phyloP scores from a whole-genome alignment of 2,888 invertebrate genomes.

The Drosophila putrida region DNA sequence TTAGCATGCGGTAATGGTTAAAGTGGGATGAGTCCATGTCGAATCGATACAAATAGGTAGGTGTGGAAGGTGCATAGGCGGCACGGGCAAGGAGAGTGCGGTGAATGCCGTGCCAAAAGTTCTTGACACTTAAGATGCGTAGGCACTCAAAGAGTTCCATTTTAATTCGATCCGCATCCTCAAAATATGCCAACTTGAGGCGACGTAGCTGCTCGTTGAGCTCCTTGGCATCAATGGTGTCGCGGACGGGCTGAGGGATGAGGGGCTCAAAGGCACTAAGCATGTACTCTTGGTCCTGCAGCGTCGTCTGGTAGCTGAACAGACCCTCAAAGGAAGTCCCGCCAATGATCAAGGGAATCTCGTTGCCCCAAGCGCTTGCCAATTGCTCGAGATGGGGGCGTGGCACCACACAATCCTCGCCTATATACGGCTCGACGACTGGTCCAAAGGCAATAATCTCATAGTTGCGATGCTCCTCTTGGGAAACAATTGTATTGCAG shows the following conservation, averaged over 20 bases:
- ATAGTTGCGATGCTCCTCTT: slow-evolving; percentile 74
- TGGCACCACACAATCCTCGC: slow-evolving; percentile 80
- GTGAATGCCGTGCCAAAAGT: slow-evolving; percentile 85
- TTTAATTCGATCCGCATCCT: slow-evolving; percentile 45
- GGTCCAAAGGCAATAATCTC: slow-evolving; percentile 82
- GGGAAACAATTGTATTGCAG: slow-evolving; percentile 69
- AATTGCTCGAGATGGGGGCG: slow-evolving; percentile 75
- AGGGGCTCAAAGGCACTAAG: slow-evolving; percentile 79
- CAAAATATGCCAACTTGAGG: slow-evolving; percentile 72
- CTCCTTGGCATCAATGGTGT: slow-evolving; percentile 57
- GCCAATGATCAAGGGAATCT: slow-evolving; percentile 82
- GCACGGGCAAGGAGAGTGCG: slow-evolving; percentile 77
- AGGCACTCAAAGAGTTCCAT: slow-evolving; percentile 69
- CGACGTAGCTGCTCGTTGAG: slow-evolving; percentile 54
- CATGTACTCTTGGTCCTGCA: slow-evolving; percentile 74
- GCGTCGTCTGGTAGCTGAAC: slow-evolving; percentile 70
- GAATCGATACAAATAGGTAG: slow-evolving; percentile 84
- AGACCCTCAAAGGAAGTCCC: slow-evolving; percentile 83
- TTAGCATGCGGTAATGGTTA: slow-evolving; percentile 80
- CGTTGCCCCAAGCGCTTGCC: slow-evolving; percentile 81
- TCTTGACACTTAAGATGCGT: slow-evolving; percentile 61
- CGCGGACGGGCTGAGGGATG: slow-evolving; percentile 78
- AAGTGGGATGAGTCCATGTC: slow-evolving; percentile 83
- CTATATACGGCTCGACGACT: slow-evolving; percentile 79
- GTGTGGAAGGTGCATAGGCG: slow-evolving; percentile 59